These are phyloP conservation scores for Drosophila hawaiiensis DNA, from an alignment of 2,888 invertebrate species.

Conservation along the genomic window DNA sequence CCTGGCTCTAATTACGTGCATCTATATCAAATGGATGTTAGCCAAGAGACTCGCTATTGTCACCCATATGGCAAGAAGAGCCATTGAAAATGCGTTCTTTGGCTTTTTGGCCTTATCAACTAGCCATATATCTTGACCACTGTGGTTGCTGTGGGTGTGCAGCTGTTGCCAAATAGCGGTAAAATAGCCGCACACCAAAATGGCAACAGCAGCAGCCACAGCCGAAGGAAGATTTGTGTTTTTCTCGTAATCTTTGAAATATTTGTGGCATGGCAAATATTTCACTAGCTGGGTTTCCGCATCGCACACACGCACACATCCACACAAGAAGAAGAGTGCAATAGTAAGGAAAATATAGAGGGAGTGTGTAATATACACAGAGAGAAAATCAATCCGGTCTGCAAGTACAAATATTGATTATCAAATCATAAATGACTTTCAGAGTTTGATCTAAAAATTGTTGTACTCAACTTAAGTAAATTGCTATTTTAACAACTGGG, in stretches of 20 bases:
- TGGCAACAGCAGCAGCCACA: conserved; percentile 32
- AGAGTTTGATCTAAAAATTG: neutral
- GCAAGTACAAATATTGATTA: neutral
- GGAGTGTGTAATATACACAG: conserved; percentile 4
- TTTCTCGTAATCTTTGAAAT: conserved; percentile 79
- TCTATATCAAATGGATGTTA: conserved; percentile 28
- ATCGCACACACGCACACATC: conserved; percentile 27
- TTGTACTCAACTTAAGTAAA: neutral
- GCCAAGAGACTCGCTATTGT: conserved; percentile 39
- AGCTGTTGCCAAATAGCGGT: conserved; percentile 63
- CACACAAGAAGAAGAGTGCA: conserved; percentile 5
- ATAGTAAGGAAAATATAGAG: conserved; percentile 3
- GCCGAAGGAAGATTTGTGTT: conserved; percentile 73
- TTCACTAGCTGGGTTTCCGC: conserved; percentile 71
- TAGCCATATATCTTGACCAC: conserved; percentile 49
- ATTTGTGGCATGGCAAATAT: conserved; percentile 81
- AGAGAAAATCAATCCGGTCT: neutral
- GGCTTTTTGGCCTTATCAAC: conserved; percentile 47
- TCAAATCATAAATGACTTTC: neutral
- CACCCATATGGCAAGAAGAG: conserved; percentile 44
- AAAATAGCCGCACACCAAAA: conserved; percentile 51
- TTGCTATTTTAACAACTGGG: neutral
- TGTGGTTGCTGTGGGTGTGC: conserved; percentile 51
- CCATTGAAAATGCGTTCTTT: conserved; percentile 34
- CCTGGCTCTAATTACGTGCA: conserved; percentile 52